A percentile compares a stretch with the other conserved stretches of the same genome.
Evolutionary conservation across 2,797 vertebrate genomes (phyloP).

Genomic region (Glyptemys insculpta): DNA sequence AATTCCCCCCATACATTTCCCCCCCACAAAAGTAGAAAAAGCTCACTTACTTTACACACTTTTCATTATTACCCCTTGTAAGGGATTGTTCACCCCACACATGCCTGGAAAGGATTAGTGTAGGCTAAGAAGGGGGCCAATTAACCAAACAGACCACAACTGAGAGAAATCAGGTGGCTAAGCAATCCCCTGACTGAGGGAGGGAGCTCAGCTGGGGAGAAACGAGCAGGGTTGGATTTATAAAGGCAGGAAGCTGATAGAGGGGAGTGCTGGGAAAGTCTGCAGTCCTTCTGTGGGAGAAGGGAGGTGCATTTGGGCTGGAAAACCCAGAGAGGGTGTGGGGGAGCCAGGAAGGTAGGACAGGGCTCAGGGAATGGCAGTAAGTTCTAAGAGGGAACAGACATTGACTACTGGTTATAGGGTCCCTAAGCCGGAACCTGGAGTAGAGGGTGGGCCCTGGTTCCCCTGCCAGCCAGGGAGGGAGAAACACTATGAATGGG

Average conservation of each 20-base stretch:
- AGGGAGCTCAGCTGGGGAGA: neutral
- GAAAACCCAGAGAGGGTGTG: no score
- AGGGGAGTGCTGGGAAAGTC: no score
- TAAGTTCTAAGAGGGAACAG: no score
- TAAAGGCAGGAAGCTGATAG: no score
- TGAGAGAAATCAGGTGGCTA: neutral
- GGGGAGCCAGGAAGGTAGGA: no score
- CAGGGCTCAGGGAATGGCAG: no score
- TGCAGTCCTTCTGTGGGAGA: no score
- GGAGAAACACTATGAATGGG: no score
- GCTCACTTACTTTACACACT: neutral
- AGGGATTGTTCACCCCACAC: neutral
- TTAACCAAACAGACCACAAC: neutral
- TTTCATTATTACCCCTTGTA: neutral
- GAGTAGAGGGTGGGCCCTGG: neutral
- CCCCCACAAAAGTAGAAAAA: neutral
- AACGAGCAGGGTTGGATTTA: neutral
- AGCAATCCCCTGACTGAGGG: neutral
- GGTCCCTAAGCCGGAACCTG: neutral
- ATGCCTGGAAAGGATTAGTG: neutral
- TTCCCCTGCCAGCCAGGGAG: neutral
- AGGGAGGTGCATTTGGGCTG: no score
- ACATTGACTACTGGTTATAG: no score
- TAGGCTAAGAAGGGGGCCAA: neutral
- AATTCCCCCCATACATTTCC: neutral